A percentile compares a stretch with the other conserved stretches of the same genome.
These are phyloP conservation scores for Chrysodeixis includens DNA, from an alignment of 2,888 invertebrate species.

Conservation along the genomic window DNA sequence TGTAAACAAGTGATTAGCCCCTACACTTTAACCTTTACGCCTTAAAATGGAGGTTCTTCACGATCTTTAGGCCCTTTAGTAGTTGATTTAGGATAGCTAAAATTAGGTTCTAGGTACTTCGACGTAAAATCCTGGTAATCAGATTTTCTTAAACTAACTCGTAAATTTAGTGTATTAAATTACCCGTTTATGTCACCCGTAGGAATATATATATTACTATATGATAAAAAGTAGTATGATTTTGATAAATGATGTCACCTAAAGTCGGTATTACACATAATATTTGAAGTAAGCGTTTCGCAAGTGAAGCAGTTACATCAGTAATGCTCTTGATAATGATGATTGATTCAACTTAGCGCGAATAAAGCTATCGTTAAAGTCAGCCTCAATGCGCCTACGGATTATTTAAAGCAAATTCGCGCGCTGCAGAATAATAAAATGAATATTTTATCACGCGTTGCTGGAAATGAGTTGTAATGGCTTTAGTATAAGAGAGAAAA, in stretches of 20 bases:
- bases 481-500: not conserved
- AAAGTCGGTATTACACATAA: slow-evolving; percentile 17
- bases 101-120: not conserved
- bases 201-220: too few relatives aligned
- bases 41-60: slow-evolving; percentile 39
- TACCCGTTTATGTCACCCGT: too few relatives aligned
- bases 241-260: slow-evolving; percentile 27
- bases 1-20: slow-evolving; percentile 31
- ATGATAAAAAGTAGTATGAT: slow-evolving; percentile 19
- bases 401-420: slow-evolving; percentile 57
- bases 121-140: slow-evolving; percentile 9
- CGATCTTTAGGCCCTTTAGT: slow-evolving; percentile 37
- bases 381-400: slow-evolving; percentile 40
- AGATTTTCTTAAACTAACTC: slow-evolving; percentile 15
- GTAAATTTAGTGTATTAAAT: not conserved
- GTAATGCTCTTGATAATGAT: slow-evolving; percentile 51
- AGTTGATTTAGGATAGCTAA: slow-evolving; percentile 39
- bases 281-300: slow-evolving; percentile 21
- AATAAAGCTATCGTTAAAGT: slow-evolving; percentile 36
- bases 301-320: slow-evolving; percentile 32
- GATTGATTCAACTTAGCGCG: slow-evolving; percentile 44
- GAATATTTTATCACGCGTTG: slow-evolving; percentile 51
- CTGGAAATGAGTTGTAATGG: slow-evolving; percentile 12
- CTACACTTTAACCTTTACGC: slow-evolving; percentile 28
- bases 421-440: slow-evolving; percentile 51